A percentile compares a stretch with the other conserved stretches of the same genome.
These are phyloP conservation scores for Corythaeola cristata DNA, from an alignment of 2,113 vertebrate genomes.

Conservation along the genomic window DNA sequence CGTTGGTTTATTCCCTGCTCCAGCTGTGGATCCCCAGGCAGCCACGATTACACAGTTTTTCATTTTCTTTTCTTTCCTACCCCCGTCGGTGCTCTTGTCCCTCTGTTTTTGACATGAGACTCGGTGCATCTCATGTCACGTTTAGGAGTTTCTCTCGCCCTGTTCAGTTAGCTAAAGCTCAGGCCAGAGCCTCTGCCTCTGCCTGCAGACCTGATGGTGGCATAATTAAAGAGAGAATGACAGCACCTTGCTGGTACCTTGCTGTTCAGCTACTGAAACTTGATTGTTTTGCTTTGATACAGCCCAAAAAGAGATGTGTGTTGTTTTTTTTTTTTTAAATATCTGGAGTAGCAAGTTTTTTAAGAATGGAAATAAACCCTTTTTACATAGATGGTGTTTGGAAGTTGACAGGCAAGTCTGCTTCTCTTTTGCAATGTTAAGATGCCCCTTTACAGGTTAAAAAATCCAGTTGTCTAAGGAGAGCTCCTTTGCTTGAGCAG, in stretches of 20 bases:
- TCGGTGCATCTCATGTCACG: accelerated
- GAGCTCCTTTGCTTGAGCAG: not conserved
- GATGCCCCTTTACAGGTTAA: not conserved
- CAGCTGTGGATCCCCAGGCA: not conserved
- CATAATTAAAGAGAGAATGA: not conserved
- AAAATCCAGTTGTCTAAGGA: not conserved
- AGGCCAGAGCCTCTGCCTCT: not conserved
- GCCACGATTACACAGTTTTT: not conserved
- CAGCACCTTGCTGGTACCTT: not conserved
- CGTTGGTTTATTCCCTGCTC: not conserved
- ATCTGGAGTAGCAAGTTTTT: not conserved
- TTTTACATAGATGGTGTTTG: not conserved
- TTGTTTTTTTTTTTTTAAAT: not conserved
- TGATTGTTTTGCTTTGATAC: not conserved
- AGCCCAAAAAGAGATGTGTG: not conserved
- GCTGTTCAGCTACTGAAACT: not conserved
- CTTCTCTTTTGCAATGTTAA: not conserved
- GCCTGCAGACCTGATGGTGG: not conserved
- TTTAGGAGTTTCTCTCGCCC: not conserved
- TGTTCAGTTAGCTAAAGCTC: not conserved
- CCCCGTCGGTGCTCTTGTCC: no score
- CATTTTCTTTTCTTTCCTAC: not conserved
- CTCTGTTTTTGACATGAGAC: not conserved
- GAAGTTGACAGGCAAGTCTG: not conserved
- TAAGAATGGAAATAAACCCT: not conserved